Evolutionary conservation across 2,113 vertebrate species (phyloP).

Genomic region (Corvus hawaiiensis): DNA sequence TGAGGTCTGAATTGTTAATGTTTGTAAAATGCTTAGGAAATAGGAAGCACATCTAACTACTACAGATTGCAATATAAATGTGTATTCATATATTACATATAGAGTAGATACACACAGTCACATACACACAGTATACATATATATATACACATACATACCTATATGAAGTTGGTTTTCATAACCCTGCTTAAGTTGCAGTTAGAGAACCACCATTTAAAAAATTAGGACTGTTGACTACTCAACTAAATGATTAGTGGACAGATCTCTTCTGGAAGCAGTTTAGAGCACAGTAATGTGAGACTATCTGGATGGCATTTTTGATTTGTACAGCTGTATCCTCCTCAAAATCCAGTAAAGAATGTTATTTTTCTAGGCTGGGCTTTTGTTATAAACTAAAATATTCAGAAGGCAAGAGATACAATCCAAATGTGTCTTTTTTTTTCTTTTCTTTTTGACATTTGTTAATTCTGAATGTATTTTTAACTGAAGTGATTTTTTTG

Average conservation of each 20-base stretch:
- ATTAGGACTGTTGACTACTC: constrained; percentile 69
- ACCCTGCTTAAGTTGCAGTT: constrained; percentile 60
- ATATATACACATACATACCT: neutral
- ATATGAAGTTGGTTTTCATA: constrained; percentile 40
- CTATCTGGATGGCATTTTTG: constrained; percentile 70
- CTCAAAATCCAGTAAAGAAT: constrained; percentile 80
- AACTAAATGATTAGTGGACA: constrained; percentile 48
- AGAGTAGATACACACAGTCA: constrained; percentile 39
- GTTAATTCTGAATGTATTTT: constrained; percentile 86
- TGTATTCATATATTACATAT: constrained; percentile 6
- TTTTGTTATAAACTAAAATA: constrained; percentile 81
- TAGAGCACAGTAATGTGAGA: constrained; percentile 74
- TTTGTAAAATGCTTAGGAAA: constrained; percentile 40
- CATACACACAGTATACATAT: constrained; percentile 19
- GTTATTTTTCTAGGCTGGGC: constrained; percentile 84
- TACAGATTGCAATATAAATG: neutral
- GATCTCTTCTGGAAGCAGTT: constrained; percentile 58
- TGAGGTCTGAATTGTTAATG: constrained; percentile 35
- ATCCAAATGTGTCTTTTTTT: constrained; percentile 71
- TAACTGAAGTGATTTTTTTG: constrained; percentile 82
- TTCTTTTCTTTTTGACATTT: constrained; percentile 69
- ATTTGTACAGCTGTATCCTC: constrained; percentile 77
- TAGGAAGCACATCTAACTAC: constrained; percentile 18
- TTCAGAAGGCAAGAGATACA: constrained; percentile 76
- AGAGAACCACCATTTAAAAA: constrained; percentile 51